These are phyloP conservation scores for Psittacula echo DNA, from an alignment of 2,797 vertebrate species.

Conservation along the genomic window DNA sequence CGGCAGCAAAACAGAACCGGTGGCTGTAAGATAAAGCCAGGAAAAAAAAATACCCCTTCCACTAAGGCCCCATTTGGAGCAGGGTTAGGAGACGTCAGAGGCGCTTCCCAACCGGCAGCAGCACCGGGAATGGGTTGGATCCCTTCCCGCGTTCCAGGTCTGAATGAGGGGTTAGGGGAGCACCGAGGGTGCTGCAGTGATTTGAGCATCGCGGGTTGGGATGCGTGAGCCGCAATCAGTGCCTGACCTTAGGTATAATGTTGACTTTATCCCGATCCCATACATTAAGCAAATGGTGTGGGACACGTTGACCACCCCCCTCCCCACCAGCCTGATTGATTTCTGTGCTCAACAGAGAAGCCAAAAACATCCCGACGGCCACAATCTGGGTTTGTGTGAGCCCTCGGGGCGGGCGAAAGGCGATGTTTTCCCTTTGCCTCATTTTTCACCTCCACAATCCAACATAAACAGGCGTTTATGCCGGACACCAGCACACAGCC, in stretches of 20 bases:
- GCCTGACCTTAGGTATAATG: not conserved
- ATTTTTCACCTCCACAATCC: constrained; percentile 60
- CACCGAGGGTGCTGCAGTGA: not conserved
- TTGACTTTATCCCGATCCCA: not conserved
- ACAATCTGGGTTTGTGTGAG: constrained; percentile 70
- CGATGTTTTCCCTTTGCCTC: constrained; percentile 66
- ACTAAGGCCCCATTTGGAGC: not conserved
- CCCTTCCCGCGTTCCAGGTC: not conserved
- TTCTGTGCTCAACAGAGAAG: constrained; percentile 28
- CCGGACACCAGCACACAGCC: constrained; percentile 64
- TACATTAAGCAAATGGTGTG: constrained; percentile 2
- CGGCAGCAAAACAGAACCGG: constrained; percentile 3
- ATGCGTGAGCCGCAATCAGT: not conserved
- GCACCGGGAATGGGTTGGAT: accelerated
- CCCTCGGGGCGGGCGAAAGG: not conserved
- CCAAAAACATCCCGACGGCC: constrained; percentile 20
- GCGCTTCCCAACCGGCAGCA: not conserved
- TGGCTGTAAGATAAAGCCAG: constrained; percentile 56
- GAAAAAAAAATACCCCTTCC: not conserved
- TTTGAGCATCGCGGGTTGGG: accelerated
- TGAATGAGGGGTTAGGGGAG: not conserved
- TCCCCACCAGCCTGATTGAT: not conserved
- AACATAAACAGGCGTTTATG: constrained; percentile 75
- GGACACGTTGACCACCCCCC: not conserved
- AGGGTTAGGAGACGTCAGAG: not conserved